phyloP scores from a whole-genome alignment of 2,113 vertebrate species.

The Campylomormyrus numenius region DNA sequence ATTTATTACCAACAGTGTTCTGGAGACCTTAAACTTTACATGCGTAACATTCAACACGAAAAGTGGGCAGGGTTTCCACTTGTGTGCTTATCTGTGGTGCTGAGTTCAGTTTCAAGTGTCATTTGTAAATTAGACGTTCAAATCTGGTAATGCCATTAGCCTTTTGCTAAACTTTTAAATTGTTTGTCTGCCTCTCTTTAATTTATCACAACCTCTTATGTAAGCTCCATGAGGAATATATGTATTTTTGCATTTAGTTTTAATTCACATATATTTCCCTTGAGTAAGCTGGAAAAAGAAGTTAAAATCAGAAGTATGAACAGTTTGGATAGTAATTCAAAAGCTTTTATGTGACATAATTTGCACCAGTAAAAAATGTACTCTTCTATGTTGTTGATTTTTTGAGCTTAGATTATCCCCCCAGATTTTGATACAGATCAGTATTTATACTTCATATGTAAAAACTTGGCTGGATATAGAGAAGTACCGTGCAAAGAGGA shows the following conservation, averaged over 20 bases:
- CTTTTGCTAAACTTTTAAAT: background rate
- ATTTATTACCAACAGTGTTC: background rate
- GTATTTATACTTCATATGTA: background rate
- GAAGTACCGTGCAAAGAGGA: background rate
- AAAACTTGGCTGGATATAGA: background rate
- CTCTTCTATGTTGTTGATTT: slow-evolving; percentile 13
- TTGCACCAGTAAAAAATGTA: slow-evolving; percentile 23
- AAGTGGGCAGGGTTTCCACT: background rate
- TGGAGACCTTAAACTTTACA: background rate
- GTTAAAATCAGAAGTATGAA: slow-evolving; percentile 3
- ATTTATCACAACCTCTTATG: background rate
- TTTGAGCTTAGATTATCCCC: background rate
- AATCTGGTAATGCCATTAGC: background rate
- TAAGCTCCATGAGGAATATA: background rate
- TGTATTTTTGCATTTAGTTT: slow-evolving; percentile 1
- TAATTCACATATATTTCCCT: slow-evolving; percentile 12
- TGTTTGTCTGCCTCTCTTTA: background rate
- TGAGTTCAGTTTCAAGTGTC: background rate
- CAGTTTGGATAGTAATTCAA: slow-evolving; percentile 2
- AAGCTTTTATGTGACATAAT: slow-evolving; percentile 18
- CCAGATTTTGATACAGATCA: slow-evolving; percentile 9
- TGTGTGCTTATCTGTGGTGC: slow-evolving; percentile 9
- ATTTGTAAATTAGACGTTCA: slow-evolving; percentile 12
- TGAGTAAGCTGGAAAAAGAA: background rate
- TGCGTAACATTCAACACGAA: background rate